Base-by-base conservation (phyloP, 2,888 invertebrate species). In the Epirrhoe tristata region DNA sequence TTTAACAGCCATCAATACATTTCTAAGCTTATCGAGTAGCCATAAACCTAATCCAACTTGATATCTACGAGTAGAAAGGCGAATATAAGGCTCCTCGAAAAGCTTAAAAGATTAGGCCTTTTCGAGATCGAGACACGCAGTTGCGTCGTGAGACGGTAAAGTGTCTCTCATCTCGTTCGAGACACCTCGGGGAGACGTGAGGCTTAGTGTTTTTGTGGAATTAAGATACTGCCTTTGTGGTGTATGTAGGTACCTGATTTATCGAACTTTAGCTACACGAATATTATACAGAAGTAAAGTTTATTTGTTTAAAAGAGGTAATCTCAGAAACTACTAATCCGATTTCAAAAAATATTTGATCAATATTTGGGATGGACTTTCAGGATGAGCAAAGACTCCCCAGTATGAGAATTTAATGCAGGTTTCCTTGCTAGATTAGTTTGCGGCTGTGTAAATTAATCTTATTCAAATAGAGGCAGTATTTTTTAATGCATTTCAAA, bases 21-120 rank as follows among this genome's bases (percentile, higher is more conserved):
- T 39, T 17, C 39, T 17, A 17, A 55, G 55, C 10, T 6, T 39
- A n/a, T 39, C 36, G 17, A 7, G 10, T 39, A 55, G 36, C 36
- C 16, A 14, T 54, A 54, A 36, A 54, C 17, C 53, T n/a, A 31
- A 34, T 53, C 53, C 54, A 6, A 36, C 14, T 34, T 34, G 36
- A 55, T 55, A 39, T 36, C 17, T 55, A 24, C 24, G 24, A 24
- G 24, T 24, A 5, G 39, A 55, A 55, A 55, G 39, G 39, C 16
- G 12, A 12, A 36, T 39, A 55, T 36, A 55, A 32, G 36, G 6
- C 17, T 50, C 14, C 50, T 48, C 16, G n/a, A 53, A 63, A 59
- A 62, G 67, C 66, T 69, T 63, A 66, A 71, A 64, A 69, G 66
- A 66, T 71, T 66, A 71, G 52, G 34, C 39, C 50, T 50, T 46